Evolutionary conservation across 53 echinoderm and acorn worm species (phyloP), one percentile per base, ranked within the genome.

Genomic region (Luidia sarsii): DNA sequence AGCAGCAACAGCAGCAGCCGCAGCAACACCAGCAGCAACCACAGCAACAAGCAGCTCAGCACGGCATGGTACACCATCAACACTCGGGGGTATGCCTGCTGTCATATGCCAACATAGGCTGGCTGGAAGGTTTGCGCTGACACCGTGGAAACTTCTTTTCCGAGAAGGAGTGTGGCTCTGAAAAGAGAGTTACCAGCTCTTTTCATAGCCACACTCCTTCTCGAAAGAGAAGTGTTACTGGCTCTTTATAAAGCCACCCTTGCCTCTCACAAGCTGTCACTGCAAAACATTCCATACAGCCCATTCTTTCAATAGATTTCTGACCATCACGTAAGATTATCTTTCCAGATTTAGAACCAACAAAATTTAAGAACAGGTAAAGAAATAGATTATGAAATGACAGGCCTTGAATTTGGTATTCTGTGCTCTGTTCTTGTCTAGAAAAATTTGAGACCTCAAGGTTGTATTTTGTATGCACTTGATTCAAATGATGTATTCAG

Each of bases 51-150:
- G n/a, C n/a, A n/a, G n/a, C 48, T 30, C 46, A 61, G n/a, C 67
- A 87, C 28, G 79, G 74, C 36, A 67, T 83, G 84, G 81, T 87
- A 28, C 87, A 81, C 65, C 93, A 90, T 69, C 93, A 93, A 82
- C 90, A 85, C 51, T 86, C 89, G 61, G 87, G 83, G 85, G 87
- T 90, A 89, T 86, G 80, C 39, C 52, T 70, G 70, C 70, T 70
- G 38, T n/a, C n/a, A n/a, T n/a, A n/a, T n/a, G n/a, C n/a, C 46
- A 14, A 46, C 46, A 46, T 46, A 46, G 46, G 46, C 8, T 46
- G 46, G 8, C 8, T n/a, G n/a, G n/a, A n/a, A n/a, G n/a, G n/a
- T n/a, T n/a, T n/a, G n/a, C n/a, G n/a, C n/a, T n/a, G n/a, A n/a
- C n/a, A n/a, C n/a, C n/a, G n/a, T n/a, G n/a, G n/a, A n/a, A n/a